A percentile compares a stretch with the other conserved stretches of the same genome.
Conservation (phyloP, 2,113 vertebrate species). For the Calyptommatus sinebrachiatus region DNA sequence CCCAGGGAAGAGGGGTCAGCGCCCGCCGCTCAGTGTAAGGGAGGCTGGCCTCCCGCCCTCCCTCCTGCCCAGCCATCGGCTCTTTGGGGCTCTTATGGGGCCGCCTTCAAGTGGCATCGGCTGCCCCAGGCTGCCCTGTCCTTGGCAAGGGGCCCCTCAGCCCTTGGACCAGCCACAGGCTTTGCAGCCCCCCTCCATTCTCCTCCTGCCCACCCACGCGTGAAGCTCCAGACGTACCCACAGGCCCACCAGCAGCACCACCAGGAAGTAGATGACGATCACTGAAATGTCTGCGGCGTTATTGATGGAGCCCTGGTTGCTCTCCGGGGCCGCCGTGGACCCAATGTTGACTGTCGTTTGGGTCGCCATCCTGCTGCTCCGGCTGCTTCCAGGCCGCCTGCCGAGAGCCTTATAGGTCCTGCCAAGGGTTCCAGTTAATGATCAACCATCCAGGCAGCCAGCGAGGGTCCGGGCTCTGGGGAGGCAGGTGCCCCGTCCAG, state of each 20-base stretch:
- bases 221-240: conserved; percentile 79
- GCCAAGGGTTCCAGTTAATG: conserved; percentile 66
- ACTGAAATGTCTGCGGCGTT: conserved; percentile 91
- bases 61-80: too few relatives aligned
- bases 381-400: conserved; percentile 13
- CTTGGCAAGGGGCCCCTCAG: too few relatives aligned
- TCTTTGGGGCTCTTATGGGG: too few relatives aligned
- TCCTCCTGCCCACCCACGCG: background rate
- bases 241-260: conserved; percentile 89
- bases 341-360: background rate
- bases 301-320: conserved; percentile 62
- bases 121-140: too few relatives aligned
- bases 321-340: conserved; percentile 14
- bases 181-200: background rate
- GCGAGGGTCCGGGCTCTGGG: conserved; percentile 50
- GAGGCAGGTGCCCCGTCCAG: conserved; percentile 26
- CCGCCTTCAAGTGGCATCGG: too few relatives aligned
- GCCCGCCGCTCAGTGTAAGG: too few relatives aligned
- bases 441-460: conserved; percentile 64
- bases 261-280: conserved; percentile 89
- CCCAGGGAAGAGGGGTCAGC: too few relatives aligned
- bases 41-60: too few relatives aligned
- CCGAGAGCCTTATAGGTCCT: conserved; percentile 58
- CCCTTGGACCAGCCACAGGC: too few relatives aligned
- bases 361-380: conserved; percentile 39